Percentiles rank a stretch among this genome's conserved stretches.
These are phyloP conservation scores for Clanis bilineata DNA, from an alignment of 2,888 invertebrate genomes.

Conservation along the genomic window DNA sequence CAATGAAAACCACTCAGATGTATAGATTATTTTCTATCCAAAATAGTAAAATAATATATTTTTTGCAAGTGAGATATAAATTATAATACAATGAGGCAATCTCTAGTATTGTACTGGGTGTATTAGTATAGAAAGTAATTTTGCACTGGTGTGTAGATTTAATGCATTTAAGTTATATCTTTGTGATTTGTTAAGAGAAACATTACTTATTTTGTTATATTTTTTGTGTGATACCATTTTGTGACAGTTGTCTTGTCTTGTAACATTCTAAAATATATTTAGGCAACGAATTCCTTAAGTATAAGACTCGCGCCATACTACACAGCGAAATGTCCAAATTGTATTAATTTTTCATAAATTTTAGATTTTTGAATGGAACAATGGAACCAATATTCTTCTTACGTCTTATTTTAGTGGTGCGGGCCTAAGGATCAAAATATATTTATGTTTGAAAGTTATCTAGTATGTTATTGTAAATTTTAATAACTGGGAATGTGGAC, in stretches of 20 bases:
- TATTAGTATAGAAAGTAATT: slow-evolving; percentile 19
- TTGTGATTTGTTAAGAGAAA: slow-evolving; percentile 5
- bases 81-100: not conserved
- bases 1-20: too few relatives aligned
- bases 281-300: too few relatives aligned
- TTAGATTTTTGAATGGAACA: too few relatives aligned
- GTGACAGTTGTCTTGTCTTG: too few relatives aligned
- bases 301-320: too few relatives aligned
- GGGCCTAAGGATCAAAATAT: not conserved
- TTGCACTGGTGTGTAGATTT: slow-evolving; percentile 14
- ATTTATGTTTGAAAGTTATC: slow-evolving; percentile 11
- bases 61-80: not conserved
- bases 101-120: slow-evolving; percentile 8
- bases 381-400: too few relatives aligned
- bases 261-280: too few relatives aligned
- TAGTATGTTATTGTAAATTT: slow-evolving; percentile 7
- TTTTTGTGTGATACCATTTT: not conserved
- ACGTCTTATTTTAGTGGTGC: too few relatives aligned
- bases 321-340: too few relatives aligned
- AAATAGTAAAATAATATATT: too few relatives aligned
- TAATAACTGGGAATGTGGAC: not conserved
- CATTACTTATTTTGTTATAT: slow-evolving; percentile 1
- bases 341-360: too few relatives aligned
- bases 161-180: slow-evolving; percentile 18
- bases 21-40: too few relatives aligned